Evolutionary conservation across 2,113 vertebrate species (phyloP).

Genomic region (Diphyllodes magnificus): DNA sequence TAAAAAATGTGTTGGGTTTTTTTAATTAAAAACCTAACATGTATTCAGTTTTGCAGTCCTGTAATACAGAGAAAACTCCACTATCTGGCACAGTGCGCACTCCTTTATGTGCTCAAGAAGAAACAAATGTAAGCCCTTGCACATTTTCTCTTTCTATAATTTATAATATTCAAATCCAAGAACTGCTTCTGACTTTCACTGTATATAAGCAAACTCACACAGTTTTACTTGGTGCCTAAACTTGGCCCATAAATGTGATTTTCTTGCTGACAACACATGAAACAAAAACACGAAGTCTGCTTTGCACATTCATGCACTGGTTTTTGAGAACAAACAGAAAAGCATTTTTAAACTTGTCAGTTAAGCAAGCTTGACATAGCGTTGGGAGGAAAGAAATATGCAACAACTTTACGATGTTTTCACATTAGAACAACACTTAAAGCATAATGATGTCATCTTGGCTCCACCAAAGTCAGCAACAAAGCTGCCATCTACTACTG

Average conservation of each 20-base stretch:
- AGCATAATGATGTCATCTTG: conserved; percentile 23
- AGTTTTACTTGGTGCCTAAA: background rate
- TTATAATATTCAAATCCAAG: background rate
- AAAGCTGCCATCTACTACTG: background rate
- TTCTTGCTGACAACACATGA: background rate
- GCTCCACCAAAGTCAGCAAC: background rate
- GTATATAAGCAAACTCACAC: background rate
- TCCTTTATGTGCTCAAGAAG: background rate
- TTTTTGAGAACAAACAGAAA: conserved; percentile 4
- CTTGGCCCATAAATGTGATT: background rate
- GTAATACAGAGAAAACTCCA: background rate
- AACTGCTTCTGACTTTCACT: conserved; percentile 11
- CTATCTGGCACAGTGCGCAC: background rate
- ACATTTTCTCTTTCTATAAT: background rate
- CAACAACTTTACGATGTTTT: conserved; percentile 22
- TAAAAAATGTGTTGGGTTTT: background rate
- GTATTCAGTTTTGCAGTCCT: background rate
- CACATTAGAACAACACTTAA: conserved; percentile 17
- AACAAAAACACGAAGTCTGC: background rate
- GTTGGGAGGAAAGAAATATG: background rate
- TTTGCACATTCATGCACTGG: background rate
- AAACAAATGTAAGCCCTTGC: background rate
- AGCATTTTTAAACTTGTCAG: background rate
- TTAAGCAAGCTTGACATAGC: background rate
- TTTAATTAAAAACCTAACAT: background rate